Evolutionary conservation across 2,113 vertebrate species (phyloP).

Genomic region (Lophochroa leadbeateri): DNA sequence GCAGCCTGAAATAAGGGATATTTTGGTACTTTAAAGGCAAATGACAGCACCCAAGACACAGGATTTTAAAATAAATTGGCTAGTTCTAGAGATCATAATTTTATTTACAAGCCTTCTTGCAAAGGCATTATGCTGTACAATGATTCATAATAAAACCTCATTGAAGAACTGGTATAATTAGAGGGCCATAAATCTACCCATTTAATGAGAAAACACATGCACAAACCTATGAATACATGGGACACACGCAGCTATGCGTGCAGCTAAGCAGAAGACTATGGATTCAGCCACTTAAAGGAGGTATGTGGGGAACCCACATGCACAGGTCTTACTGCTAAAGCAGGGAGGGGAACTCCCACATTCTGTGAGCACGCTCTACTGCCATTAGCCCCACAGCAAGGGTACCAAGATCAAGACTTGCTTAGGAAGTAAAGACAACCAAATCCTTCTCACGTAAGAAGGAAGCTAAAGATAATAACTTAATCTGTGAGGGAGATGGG

Average conservation of each 20-base stretch:
- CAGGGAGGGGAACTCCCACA: not conserved
- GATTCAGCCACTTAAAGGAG: not conserved
- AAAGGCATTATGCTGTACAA: not conserved
- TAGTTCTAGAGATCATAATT: not conserved
- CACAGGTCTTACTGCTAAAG: not conserved
- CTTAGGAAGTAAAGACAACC: not conserved
- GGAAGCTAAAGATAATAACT: not conserved
- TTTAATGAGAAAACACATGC: constrained; percentile 16
- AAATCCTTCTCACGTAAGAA: not conserved
- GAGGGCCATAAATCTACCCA: constrained; percentile 36
- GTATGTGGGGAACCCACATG: not conserved
- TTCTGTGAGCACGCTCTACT: not conserved
- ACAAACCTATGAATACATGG: not conserved
- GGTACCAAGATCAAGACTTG: not conserved
- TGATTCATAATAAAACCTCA: constrained; percentile 58
- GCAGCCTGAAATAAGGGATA: not conserved
- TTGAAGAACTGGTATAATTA: constrained; percentile 38
- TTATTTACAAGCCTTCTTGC: not conserved
- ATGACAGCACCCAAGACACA: not conserved
- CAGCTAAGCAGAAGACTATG: not conserved
- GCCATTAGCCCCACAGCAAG: not conserved
- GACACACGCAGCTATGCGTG: not conserved
- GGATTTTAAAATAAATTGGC: not conserved
- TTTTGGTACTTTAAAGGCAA: not conserved
- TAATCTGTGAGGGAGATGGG: not conserved